Evolutionary conservation across 2,888 invertebrate species (phyloP).

Genomic region (Rhamnusium bicolor): DNA sequence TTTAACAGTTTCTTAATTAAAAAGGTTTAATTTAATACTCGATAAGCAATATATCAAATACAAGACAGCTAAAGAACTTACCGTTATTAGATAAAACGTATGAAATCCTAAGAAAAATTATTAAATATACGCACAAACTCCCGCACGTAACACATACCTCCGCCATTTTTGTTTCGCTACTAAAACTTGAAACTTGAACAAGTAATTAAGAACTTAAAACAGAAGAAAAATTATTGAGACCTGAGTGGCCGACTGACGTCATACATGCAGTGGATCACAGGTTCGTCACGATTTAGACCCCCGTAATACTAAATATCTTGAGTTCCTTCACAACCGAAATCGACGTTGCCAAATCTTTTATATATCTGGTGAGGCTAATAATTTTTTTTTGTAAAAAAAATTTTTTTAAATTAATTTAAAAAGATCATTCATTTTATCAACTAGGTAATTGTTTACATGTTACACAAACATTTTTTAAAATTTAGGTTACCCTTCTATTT

Average conservation of each 20-base stretch:
- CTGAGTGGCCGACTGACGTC: conserved; percentile 21
- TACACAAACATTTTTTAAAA: too few species aligned
- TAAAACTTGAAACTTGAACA: conserved; percentile 26
- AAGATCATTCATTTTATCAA: too few species aligned
- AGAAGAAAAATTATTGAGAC: conserved; percentile 20
- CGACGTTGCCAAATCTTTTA: neutral
- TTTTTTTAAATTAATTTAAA: too few species aligned
- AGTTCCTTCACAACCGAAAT: neutral
- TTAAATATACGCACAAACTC: conserved; percentile 60
- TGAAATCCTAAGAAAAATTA: conserved; percentile 53
- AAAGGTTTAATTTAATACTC: neutral
- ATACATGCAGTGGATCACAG: neutral
- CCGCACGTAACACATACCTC: conserved; percentile 57
- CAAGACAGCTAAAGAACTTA: conserved; percentile 44
- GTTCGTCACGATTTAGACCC: neutral
- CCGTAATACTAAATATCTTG: neutral
- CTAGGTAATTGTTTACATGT: too few species aligned
- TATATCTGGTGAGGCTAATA: neutral
- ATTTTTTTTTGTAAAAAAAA: neutral
- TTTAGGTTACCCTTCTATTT: too few species aligned
- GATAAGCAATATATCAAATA: neutral
- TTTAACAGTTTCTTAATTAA: neutral
- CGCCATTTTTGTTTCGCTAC: conserved; percentile 65
- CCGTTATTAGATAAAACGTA: conserved; percentile 49
- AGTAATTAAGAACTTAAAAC: neutral